phyloP scores from a whole-genome alignment of 2,797 vertebrate species.

The Thunnus albacares region DNA sequence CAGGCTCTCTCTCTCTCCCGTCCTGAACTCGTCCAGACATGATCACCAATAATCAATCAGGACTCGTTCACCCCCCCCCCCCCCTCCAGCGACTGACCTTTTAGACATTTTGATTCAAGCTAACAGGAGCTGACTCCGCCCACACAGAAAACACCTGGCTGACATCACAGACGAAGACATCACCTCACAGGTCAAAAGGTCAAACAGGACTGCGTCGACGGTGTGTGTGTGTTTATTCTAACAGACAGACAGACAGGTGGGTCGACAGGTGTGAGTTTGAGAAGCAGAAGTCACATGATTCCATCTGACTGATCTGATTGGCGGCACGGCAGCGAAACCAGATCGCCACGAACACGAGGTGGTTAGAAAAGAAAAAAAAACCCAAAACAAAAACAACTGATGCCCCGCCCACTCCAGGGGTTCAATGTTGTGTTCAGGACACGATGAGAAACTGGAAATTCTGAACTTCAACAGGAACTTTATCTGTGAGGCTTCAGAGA shows the following conservation, averaged over 20 bases:
- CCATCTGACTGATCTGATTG: slow-evolving; percentile 14
- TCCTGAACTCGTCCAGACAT: not conserved
- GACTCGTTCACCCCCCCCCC: not conserved
- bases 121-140: too few species aligned
- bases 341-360: not conserved
- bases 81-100: too few species aligned
- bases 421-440: not conserved
- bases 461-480: not conserved
- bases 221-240: too few species aligned
- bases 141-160: too few species aligned
- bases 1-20: not conserved
- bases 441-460: not conserved
- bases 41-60: not conserved
- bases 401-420: not conserved
- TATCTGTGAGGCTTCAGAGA: too few species aligned
- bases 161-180: too few species aligned
- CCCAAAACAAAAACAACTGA: too few species aligned
- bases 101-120: too few species aligned
- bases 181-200: slow-evolving; percentile 13
- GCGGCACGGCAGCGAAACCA: not conserved
- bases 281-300: not conserved
- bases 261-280: slow-evolving; percentile 17
- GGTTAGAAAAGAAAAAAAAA: too few species aligned
- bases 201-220: not conserved
- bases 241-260: slow-evolving; percentile 16